Evolutionary conservation across 2,888 invertebrate species (phyloP).

Genomic region (Priocnemis perturbator): DNA sequence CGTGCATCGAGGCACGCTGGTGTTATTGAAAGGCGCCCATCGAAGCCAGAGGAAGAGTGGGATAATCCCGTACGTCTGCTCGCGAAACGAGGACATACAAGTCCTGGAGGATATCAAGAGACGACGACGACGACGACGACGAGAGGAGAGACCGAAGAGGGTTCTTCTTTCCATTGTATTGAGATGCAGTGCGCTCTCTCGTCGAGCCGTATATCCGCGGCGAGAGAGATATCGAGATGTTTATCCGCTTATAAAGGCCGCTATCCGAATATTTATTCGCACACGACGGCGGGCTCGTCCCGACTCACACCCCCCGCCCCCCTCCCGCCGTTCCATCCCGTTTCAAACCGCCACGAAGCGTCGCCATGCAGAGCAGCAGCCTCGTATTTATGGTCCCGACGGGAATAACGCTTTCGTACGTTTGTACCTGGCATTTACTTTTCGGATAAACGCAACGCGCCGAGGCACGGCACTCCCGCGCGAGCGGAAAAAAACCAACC

Average conservation of each 20-base stretch:
- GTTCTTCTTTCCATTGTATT: constrained; percentile 43
- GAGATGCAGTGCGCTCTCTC: constrained; percentile 38
- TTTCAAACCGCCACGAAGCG: constrained; percentile 26
- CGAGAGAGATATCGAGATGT: constrained; percentile 60
- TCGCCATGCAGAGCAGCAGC: constrained; percentile 13
- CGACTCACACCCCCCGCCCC: no score
- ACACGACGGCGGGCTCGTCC: constrained; percentile 26
- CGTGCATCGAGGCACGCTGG: no score
- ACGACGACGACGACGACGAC: background rate
- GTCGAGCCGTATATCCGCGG: constrained; percentile 28
- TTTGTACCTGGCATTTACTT: constrained; percentile 21
- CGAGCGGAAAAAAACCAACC: no score
- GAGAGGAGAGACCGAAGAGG: constrained; percentile 27
- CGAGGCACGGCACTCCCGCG: no score
- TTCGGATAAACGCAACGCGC: background rate
- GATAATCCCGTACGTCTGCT: constrained; percentile 8
- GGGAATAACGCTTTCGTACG: constrained; percentile 18
- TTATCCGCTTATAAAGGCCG: constrained; percentile 60
- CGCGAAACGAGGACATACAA: constrained; percentile 8
- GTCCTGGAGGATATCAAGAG: constrained; percentile 9
- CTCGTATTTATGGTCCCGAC: constrained; percentile 31
- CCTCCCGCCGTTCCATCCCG: constrained; percentile 17
- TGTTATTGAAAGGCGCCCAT: constrained; percentile 3
- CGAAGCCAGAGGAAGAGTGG: constrained; percentile 12
- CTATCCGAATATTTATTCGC: constrained; percentile 59